Base-by-base conservation (phyloP, 2,888 invertebrate genomes). In the Caenorhabditis wallacei region DNA sequence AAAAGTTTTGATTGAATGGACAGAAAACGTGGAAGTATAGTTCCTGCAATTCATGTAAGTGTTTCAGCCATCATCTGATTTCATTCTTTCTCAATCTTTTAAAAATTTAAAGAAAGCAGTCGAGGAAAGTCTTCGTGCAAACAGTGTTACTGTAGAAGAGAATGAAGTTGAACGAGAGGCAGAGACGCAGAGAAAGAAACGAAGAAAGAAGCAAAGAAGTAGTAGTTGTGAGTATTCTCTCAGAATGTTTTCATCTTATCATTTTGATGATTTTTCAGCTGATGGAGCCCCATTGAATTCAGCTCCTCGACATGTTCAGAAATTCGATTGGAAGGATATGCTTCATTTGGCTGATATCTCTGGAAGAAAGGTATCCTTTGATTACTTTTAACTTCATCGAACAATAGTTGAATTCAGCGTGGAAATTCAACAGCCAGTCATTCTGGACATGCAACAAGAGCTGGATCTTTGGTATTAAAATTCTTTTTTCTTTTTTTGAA, bases 271-370 rank as follows among this genome's bases (percentile, higher is more conserved):
- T 13, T 24, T 51, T 81, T 53, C 61, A 78, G 75, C 51, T 11
- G 83, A 69, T 16, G 59, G n/a, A 51, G 78, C 76, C 22, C 64
- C 82, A 20, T 43, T 82, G 46, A 78, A 57, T 48, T 76, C 80
- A 0, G 85, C 84, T 1, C 88, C 88, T n/a, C 53, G 82, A 13
- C 88, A 88, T 72, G 88, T 88, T 7, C 85, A 87, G 53, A 82
- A 82, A 22, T 84, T 82, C 40, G 88, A 88, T 37, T 88, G 88
- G 88, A 87, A 86, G 78, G 88, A 87, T 72, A 87, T 87, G 87
- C 57, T 88, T n/a, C 75, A 79, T n/a, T 46, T 85, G 63, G 83
- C 79, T 13, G 81, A 83, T 66, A 84, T 83, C 8, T 72, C 78
- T 22, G 81, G 80, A 30, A 80, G 82, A 80, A 82, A 82, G 63